phyloP scores from a whole-genome alignment of 2,797 vertebrate genomes.

The Huso huso region DNA sequence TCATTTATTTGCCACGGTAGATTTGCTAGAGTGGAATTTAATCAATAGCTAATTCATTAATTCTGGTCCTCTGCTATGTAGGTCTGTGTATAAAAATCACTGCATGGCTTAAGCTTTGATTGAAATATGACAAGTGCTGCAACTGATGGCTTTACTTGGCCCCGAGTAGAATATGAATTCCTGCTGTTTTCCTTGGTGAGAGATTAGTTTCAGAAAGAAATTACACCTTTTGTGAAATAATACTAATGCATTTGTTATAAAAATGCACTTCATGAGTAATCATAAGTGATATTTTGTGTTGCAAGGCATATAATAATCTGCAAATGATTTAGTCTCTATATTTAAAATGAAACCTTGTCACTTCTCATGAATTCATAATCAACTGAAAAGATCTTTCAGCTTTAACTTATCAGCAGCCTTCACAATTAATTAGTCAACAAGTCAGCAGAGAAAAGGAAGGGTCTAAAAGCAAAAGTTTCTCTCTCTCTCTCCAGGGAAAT shows the following conservation, averaged over 20 bases:
- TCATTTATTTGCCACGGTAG: conserved; percentile 84
- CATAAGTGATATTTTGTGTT: conserved; percentile 19
- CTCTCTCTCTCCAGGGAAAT: too few species aligned
- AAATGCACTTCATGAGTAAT: conserved; percentile 17
- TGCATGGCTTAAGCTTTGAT: conserved; percentile 55
- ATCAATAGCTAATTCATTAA: conserved; percentile 91
- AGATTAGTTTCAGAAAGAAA: conserved; percentile 35
- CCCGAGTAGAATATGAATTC: conserved; percentile 44
- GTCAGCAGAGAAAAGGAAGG: neutral
- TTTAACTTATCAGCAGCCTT: conserved; percentile 25
- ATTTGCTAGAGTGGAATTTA: conserved; percentile 84
- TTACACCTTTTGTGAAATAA: conserved; percentile 29
- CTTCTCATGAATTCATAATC: conserved; percentile 29
- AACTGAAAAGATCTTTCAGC: conserved; percentile 21
- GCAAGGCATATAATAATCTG: conserved; percentile 14
- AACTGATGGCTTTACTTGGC: conserved; percentile 43
- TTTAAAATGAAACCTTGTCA: conserved; percentile 24
- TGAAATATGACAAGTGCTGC: conserved; percentile 66
- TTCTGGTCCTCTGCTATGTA: conserved; percentile 58
- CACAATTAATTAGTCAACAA: conserved; percentile 29
- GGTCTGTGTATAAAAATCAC: conserved; percentile 47
- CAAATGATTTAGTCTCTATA: conserved; percentile 18
- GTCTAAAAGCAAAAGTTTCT: neutral
- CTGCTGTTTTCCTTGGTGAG: conserved; percentile 42
- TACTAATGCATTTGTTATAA: conserved; percentile 32